Percentiles rank a stretch among this genome's conserved stretches.
Conservation (phyloP, 2,888 invertebrate species). For the Danaus chrysippus region DNA sequence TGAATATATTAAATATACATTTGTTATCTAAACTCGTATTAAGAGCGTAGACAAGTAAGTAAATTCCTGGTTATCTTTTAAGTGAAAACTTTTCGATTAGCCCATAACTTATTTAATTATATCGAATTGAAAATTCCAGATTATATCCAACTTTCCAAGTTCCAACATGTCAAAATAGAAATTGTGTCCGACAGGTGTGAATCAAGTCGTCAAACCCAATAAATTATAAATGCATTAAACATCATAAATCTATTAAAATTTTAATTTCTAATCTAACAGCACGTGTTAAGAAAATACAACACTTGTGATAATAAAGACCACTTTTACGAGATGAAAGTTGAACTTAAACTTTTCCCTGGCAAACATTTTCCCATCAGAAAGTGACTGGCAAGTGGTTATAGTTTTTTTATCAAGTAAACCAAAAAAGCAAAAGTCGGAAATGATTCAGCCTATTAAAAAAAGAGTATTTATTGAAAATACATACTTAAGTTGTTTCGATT, state of each 20-base stretch:
- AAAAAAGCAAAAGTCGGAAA: not conserved
- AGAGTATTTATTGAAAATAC: not conserved
- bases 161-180: not conserved
- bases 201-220: not conserved
- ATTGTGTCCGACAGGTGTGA: not conserved
- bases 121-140: too few species aligned
- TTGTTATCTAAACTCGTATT: slow-evolving; percentile 24
- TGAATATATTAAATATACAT: slow-evolving; percentile 25
- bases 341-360: not conserved
- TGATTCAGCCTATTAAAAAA: not conserved
- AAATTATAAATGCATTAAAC: slow-evolving; percentile 21
- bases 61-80: not conserved
- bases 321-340: not conserved
- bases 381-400: not conserved
- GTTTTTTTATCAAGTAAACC: not conserved
- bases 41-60: not conserved
- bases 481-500: not conserved
- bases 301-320: not conserved
- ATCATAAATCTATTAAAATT: slow-evolving; percentile 3
- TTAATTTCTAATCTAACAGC: not conserved
- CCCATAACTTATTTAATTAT: too few species aligned
- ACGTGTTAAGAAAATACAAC: not conserved
- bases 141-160: not conserved
- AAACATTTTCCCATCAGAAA: not conserved
- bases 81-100: not conserved